These are phyloP conservation scores for Mechanitis messenoides DNA, from an alignment of 2,888 invertebrate species.

Conservation along the genomic window DNA sequence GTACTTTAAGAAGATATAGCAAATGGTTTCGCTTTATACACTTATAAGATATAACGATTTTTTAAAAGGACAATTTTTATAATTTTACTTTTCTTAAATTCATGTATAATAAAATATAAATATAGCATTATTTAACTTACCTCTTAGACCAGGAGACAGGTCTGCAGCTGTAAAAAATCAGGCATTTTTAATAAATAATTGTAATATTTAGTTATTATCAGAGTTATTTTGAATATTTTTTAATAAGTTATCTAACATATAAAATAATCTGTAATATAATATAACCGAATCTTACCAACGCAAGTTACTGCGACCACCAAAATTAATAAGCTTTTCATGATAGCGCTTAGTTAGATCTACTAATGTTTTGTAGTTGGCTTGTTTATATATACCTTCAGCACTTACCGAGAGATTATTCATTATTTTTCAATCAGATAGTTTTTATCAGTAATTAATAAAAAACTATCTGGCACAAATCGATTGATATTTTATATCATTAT, in stretches of 20 bases:
- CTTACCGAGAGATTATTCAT: too few species aligned
- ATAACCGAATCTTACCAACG: not conserved
- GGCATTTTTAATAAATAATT: not conserved
- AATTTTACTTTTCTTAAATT: not conserved
- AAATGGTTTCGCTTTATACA: too few species aligned
- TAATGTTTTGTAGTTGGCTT: not conserved
- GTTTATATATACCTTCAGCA: not conserved
- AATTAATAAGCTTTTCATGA: not conserved
- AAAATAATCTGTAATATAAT: too few species aligned
- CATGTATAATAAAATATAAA: not conserved
- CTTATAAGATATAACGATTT: too few species aligned
- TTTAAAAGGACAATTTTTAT: too few species aligned
- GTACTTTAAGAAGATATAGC: too few species aligned
- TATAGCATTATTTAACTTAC: conserved; percentile 9
- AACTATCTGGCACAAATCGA: too few species aligned
- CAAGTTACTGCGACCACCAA: not conserved
- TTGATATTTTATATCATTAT: too few species aligned
- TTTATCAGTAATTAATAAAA: too few species aligned
- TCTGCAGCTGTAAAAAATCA: conserved; percentile 8
- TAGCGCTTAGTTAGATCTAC: not conserved
- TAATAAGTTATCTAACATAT: too few species aligned
- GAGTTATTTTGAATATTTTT: too few species aligned
- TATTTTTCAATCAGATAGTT: too few species aligned
- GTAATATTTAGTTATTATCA: not conserved
- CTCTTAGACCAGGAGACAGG: conserved; percentile 13